Base-by-base conservation (phyloP, 2,113 vertebrate genomes). In the Rutilus rutilus region DNA sequence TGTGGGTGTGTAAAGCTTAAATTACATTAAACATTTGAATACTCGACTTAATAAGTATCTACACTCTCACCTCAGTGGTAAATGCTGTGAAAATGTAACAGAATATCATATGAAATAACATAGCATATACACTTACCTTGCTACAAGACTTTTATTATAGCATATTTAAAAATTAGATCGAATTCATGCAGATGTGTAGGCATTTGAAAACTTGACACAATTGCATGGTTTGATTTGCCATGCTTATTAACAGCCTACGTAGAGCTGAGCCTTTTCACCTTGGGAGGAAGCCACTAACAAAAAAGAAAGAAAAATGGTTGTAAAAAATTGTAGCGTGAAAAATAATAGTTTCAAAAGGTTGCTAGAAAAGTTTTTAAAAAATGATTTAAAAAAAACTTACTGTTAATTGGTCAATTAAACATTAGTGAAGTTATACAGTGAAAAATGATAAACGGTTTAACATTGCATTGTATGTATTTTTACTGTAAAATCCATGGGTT, bases 1-100 rank as follows among this genome's bases (percentile, higher is more conserved):
- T 75, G 69, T 84, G 78, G 71, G 69, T 67, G 81, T 86, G 85
- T 80, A 27, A 85, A 88, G 52, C 59, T 86, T 33, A 39, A 71
- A 64, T 52, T 39, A 84, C 77, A 89, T 60, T 33, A 78, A 85
- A 62, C 71, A 85, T 78, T 64, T 33, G 15, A 54, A 54, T 77
- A n/a, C 74, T 50, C 27, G 5, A 54, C 75, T 33, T 54, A 50
- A 76, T 76, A 77, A 30, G 45, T 77, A 30, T 54, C 50, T 52
- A 52, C 47, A 77, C n/a, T 54, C 74, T 33, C 1, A n/a, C 42
- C 12, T 75, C 42, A 47, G 23, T 74, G 71, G n/a, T 47, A 75
- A 75, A 45, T 75, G n/a, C 23, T 27, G 71, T 75, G 71, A 50
- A 75, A 47, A 75, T 75, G 42, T 25, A 75, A 50, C 6, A 47